Evolutionary conservation across 1,140 invertebrate species (phyloP), one percentile per base, ranked within the genome.

Genomic region (Drosophila quadrilineata): DNA sequence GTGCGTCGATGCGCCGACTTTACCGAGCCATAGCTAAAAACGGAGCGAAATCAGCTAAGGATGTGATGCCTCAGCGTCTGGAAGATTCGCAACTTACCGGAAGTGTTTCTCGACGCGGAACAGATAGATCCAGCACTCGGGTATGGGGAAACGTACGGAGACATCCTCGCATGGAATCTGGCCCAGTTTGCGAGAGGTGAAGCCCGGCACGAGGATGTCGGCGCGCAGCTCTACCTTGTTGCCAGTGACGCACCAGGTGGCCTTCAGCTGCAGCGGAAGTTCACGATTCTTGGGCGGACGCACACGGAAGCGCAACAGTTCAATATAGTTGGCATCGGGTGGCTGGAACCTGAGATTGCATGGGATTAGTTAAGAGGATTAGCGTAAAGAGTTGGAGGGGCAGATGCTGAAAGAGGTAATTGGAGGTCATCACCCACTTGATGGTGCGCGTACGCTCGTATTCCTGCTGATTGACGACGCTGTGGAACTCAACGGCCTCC

Each of bases 21-120:
- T 0, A 99, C 96, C 3, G 98, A 99, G n/a, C 99, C 99, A 90
- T 99, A 90, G 62, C 88, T 89, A 0, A 35, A 19, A 3, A 50
- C 9, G 0, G 0, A 17, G 17, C 12, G 1, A 6, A 16, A 6
- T 10, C 6, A 10, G 0, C 1, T n/a, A 21, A 24, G 10, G 5
- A 0, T 22, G 17, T 12, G 6, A 14, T 17, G 1, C 3, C 17
- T 17, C 1, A 0, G 1, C 12, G 35, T 17, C 0, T 10, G n/a
- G 8, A 6, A 6, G n/a, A 9, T 0, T 1, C 19, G 2, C 0
- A 6, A 36, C 14, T 21, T 43, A 99, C 82, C 98, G 93, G 91
- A 99, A 99, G 90, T 99, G 96, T 87, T 99, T 98, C 90, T 99
- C 98, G 12, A 99, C 97, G 62, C 99, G 93, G 91, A 99, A 99